These are phyloP conservation scores for Acleris cristana DNA, from an alignment of 2,888 invertebrate species.

Conservation along the genomic window DNA sequence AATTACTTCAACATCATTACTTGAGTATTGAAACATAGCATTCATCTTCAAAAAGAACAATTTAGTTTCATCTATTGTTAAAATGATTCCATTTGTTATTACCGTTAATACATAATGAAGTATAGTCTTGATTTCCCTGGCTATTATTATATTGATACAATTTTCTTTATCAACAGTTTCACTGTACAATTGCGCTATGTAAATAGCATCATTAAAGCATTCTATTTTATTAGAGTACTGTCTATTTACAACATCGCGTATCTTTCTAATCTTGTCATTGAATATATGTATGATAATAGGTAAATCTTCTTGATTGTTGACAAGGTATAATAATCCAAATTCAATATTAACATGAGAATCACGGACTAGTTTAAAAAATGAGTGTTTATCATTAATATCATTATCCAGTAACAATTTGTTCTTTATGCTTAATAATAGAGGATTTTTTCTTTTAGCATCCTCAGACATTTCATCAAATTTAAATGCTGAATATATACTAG, in stretches of 20 bases:
- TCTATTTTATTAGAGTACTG: slow-evolving; percentile 64
- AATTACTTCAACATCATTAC: slow-evolving; percentile 46
- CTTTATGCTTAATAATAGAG: slow-evolving; percentile 46
- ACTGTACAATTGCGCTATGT: slow-evolving; percentile 52
- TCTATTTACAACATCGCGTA: slow-evolving; percentile 56
- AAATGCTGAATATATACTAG: slow-evolving; percentile 52
- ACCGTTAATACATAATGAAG: slow-evolving; percentile 56
- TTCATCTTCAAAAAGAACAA: slow-evolving; percentile 50
- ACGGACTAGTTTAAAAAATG: slow-evolving; percentile 50
- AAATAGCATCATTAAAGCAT: slow-evolving; percentile 58
- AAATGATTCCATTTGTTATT: slow-evolving; percentile 51
- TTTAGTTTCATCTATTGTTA: slow-evolving; percentile 53
- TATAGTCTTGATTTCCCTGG: slow-evolving; percentile 52
- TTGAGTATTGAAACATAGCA: slow-evolving; percentile 40
- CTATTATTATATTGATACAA: slow-evolving; percentile 44
- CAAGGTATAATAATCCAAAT: slow-evolving; percentile 57
- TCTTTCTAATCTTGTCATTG: slow-evolving; percentile 50
- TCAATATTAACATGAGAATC: slow-evolving; percentile 53
- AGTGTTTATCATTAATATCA: slow-evolving; percentile 48
- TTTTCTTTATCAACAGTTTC: slow-evolving; percentile 46
- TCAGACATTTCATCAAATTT: slow-evolving; percentile 45
- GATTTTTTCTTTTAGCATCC: slow-evolving; percentile 43
- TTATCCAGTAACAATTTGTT: slow-evolving; percentile 43
- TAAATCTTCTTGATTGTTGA: slow-evolving; percentile 50
- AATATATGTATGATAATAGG: slow-evolving; percentile 51